Conservation (phyloP, 2,888 invertebrate species). For the Sarcophaga variegata region DNA sequence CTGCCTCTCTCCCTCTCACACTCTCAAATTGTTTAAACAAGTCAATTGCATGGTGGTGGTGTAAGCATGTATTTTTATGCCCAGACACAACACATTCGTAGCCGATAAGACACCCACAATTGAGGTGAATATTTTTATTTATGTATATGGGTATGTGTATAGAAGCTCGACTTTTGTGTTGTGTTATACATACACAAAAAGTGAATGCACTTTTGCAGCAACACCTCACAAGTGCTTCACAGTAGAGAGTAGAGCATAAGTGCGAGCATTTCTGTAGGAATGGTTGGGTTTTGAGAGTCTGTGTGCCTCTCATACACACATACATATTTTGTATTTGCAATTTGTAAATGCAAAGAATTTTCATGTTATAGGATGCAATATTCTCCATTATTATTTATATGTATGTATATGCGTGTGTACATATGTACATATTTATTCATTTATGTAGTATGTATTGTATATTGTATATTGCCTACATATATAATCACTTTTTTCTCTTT, state of each 20-base stretch:
- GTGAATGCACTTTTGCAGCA: constrained; percentile 68
- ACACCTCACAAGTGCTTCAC: constrained; percentile 13
- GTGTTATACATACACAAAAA: constrained; percentile 60
- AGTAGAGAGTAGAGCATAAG: neutral
- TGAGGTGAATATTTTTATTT: constrained; percentile 22
- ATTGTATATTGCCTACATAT: neutral
- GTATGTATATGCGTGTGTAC: constrained; percentile 9
- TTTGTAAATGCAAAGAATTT: constrained; percentile 28
- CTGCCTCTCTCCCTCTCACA: constrained; percentile 18
- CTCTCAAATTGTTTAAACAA: no score
- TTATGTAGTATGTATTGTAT: neutral
- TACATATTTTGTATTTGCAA: constrained; percentile 31
- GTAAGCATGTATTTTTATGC: neutral
- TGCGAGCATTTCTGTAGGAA: constrained; percentile 1
- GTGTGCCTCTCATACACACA: neutral
- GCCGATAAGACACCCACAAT: constrained; percentile 23
- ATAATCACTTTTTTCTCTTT: constrained; percentile 6
- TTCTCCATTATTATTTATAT: neutral
- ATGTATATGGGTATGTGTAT: neutral
- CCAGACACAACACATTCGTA: neutral
- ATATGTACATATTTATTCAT: neutral
- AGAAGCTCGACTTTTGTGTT: neutral
- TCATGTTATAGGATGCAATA: constrained; percentile 25
- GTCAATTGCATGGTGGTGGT: no score
- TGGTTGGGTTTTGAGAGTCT: neutral